phyloP scores from a whole-genome alignment of 1,140 invertebrate genomes.

The Pemphigus obesinymphae region DNA sequence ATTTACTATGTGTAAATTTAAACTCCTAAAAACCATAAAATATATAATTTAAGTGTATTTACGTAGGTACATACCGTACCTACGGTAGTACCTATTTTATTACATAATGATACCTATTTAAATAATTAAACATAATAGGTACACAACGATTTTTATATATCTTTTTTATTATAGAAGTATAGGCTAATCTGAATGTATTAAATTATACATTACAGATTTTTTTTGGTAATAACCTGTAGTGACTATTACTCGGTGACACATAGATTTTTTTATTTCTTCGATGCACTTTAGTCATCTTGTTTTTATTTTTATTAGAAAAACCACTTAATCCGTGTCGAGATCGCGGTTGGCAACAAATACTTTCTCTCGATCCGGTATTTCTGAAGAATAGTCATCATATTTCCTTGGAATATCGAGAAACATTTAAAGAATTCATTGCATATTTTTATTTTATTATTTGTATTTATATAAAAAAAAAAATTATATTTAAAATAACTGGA shows the following conservation, averaged over 20 bases:
- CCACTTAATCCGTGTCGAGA: conserved; percentile 16
- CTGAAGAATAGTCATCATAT: neutral
- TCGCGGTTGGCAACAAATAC: neutral
- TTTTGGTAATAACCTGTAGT: neutral
- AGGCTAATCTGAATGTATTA: neutral
- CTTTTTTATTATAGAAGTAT: neutral
- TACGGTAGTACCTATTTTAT: too few relatives aligned
- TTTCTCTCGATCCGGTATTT: conserved; percentile 21
- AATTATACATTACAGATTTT: neutral
- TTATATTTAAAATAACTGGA: neutral
- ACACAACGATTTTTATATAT: neutral
- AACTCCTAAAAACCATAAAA: too few relatives aligned
- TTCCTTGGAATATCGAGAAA: neutral
- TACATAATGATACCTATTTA: neutral
- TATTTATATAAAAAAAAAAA: too few relatives aligned
- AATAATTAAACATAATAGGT: neutral
- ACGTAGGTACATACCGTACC: too few relatives aligned
- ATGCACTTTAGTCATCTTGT: conserved; percentile 7
- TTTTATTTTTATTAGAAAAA: conserved; percentile 19
- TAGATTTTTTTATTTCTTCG: conserved; percentile 8
- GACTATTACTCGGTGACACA: neutral
- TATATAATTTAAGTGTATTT: too few relatives aligned
- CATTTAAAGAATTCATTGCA: neutral
- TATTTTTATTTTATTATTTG: neutral
- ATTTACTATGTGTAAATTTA: too few relatives aligned